Conservation (phyloP, 2,797 vertebrate genomes). For the Macroramphosus scolopax region DNA sequence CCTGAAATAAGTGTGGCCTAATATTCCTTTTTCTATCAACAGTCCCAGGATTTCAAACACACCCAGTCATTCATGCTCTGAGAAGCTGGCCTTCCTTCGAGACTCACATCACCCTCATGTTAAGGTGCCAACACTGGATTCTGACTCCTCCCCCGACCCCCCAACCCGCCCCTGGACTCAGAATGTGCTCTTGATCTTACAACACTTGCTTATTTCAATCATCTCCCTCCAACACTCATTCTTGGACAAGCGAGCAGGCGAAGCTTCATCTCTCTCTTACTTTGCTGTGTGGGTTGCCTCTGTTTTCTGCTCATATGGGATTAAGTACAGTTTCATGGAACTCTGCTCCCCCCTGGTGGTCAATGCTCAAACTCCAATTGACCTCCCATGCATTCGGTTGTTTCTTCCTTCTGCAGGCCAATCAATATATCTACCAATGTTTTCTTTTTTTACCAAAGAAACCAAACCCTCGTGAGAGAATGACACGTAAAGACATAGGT, state of each 20-base stretch:
- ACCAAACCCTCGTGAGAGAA: constrained; percentile 54
- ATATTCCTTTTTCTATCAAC: constrained; percentile 9
- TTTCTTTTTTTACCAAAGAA: too few species aligned
- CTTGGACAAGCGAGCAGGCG: constrained; percentile 13
- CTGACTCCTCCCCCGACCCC: background rate
- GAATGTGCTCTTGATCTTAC: constrained; percentile 44
- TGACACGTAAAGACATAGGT: constrained; percentile 50
- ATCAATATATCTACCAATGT: constrained; percentile 21
- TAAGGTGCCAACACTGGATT: constrained; percentile 61
- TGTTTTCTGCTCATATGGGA: constrained; percentile 31
- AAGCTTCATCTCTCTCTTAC: constrained; percentile 33
- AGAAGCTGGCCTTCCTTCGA: constrained; percentile 58
- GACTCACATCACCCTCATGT: constrained; percentile 8
- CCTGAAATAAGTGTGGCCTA: too few species aligned
- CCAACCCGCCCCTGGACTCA: constrained; percentile 40
- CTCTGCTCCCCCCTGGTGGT: constrained; percentile 65
- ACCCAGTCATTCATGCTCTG: constrained; percentile 93
- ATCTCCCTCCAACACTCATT: constrained; percentile 1
- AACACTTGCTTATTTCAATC: constrained; percentile 21
- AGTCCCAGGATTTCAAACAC: constrained; percentile 93
- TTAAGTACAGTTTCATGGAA: constrained; percentile 24
- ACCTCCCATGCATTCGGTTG: constrained; percentile 4
- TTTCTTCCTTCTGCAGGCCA: constrained; percentile 38
- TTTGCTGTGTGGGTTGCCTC: constrained; percentile 39
- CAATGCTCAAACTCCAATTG: constrained; percentile 15